phyloP scores from a whole-genome alignment of 2,113 vertebrate species.

The Tragelaphus imberbis region DNA sequence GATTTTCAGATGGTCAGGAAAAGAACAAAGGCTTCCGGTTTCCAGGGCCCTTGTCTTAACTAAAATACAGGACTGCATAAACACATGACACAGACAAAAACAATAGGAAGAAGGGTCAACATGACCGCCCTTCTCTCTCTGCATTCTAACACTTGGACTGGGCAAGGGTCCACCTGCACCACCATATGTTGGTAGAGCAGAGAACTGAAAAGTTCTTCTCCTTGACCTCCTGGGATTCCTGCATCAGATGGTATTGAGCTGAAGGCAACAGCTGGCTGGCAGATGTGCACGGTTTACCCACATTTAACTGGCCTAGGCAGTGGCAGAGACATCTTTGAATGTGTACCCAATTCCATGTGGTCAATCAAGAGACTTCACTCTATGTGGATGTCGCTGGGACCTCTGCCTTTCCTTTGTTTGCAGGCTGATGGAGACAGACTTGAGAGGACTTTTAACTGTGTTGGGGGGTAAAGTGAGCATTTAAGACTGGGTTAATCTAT shows the following conservation, averaged over 20 bases:
- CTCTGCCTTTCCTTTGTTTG: background rate
- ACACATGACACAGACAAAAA: background rate
- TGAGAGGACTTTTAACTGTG: background rate
- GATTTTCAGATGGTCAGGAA: constrained; percentile 6
- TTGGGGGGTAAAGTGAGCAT: background rate
- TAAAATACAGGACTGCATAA: background rate
- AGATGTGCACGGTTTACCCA: constrained; percentile 13
- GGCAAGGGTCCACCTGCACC: background rate
- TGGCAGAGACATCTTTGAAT: constrained; percentile 2
- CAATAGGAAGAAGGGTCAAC: background rate
- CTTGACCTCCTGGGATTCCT: background rate
- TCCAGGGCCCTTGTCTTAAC: constrained; percentile 15
- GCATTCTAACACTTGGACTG: background rate
- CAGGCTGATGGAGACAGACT: background rate
- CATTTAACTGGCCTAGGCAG: background rate
- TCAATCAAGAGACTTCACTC: constrained; percentile 18
- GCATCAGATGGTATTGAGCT: background rate
- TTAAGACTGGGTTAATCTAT: background rate
- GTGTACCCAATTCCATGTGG: constrained; percentile 9
- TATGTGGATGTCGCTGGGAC: background rate
- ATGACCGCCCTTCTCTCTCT: background rate
- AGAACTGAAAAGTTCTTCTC: background rate
- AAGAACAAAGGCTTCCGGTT: constrained; percentile 32
- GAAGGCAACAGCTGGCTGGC: constrained; percentile 36
- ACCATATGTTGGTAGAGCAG: background rate